These are phyloP conservation scores for Drosophila lini DNA, from an alignment of 1,140 invertebrate species.

Conservation along the genomic window DNA sequence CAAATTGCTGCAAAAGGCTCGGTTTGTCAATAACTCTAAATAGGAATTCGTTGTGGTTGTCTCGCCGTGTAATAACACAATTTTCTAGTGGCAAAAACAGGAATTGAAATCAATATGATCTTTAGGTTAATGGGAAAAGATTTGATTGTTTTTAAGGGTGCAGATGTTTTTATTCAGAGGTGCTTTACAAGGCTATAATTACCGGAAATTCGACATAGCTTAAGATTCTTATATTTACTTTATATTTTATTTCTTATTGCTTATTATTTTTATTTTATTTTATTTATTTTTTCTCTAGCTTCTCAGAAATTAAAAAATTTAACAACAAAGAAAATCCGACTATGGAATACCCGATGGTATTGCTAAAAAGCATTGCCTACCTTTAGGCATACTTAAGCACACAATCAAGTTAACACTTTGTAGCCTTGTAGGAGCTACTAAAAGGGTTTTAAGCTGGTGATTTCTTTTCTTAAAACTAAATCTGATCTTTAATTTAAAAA, in stretches of 20 bases:
- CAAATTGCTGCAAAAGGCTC: conserved; percentile 54
- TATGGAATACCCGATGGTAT: too few species aligned
- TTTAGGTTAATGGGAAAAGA: neutral
- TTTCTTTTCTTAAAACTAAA: neutral
- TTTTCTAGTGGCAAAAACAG: conserved; percentile 12
- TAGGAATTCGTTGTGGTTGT: conserved; percentile 23
- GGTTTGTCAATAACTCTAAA: conserved; percentile 60
- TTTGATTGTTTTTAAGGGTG: neutral
- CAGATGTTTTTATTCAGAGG: neutral
- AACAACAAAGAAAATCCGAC: too few species aligned
- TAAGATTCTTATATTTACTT: too few species aligned
- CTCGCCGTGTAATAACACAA: conserved; percentile 20
- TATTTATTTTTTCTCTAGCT: too few species aligned
- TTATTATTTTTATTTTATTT: too few species aligned
- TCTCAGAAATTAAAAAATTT: too few species aligned
- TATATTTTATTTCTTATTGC: too few species aligned
- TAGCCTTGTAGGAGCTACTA: neutral
- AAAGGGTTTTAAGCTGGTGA: fast-evolving
- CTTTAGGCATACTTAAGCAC: neutral
- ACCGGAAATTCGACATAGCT: neutral
- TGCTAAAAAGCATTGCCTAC: neutral
- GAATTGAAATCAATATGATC: neutral
- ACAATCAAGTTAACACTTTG: neutral
- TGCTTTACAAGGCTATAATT: neutral
- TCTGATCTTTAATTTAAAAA: too few species aligned